These are phyloP conservation scores for Chitala chitala DNA, from an alignment of 2,113 vertebrate genomes.

Conservation along the genomic window DNA sequence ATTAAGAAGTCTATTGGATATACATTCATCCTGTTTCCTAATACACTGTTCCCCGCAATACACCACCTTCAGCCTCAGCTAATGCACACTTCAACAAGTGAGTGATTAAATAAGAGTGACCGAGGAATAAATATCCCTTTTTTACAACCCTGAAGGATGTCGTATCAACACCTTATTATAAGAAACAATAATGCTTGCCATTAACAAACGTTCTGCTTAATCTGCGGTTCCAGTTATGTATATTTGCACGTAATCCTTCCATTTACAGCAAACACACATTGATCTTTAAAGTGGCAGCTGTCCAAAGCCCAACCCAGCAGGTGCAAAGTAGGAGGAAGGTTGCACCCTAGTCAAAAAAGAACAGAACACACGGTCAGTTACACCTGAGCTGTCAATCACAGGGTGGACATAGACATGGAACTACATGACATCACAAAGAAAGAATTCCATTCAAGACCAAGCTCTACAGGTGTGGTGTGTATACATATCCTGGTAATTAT, in stretches of 20 bases:
- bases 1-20: constrained; percentile 12
- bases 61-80: background rate
- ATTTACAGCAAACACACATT: too few species aligned
- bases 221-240: background rate
- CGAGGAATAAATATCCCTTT: constrained; percentile 7
- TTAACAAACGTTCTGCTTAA: background rate
- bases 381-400: too few species aligned
- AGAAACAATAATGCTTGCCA: background rate
- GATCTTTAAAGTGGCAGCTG: background rate
- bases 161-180: background rate
- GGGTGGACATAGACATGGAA: too few species aligned
- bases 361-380: too few species aligned
- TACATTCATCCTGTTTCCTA: constrained; percentile 12
- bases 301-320: background rate
- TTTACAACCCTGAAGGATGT: background rate
- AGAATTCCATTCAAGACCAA: too few species aligned
- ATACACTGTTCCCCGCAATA: background rate
- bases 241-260: too few species aligned
- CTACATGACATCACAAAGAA: too few species aligned
- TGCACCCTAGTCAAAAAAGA: background rate
- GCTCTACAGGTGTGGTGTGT: too few species aligned
- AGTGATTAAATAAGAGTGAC: background rate
- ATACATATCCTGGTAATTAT: too few species aligned
- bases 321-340: background rate
- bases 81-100: constrained; percentile 18